These are phyloP conservation scores for Hemitrygon akajei DNA, from an alignment of 2,797 vertebrate species.

Conservation along the genomic window DNA sequence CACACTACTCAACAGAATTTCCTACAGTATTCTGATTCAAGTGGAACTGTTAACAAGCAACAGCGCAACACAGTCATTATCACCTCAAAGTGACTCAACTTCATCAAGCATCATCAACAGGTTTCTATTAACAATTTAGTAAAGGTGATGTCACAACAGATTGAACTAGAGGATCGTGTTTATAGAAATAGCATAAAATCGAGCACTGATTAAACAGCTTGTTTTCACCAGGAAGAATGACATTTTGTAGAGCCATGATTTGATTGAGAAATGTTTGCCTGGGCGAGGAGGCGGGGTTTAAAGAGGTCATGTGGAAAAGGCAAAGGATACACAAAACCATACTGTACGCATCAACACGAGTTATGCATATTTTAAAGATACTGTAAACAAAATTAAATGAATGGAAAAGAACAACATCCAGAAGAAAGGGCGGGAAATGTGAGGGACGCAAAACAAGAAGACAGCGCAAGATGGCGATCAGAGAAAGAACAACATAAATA, in stretches of 20 bases:
- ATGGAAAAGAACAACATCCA: neutral
- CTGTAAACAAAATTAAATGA: too few relatives aligned
- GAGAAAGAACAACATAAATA: neutral
- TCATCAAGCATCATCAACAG: neutral
- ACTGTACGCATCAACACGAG: too few relatives aligned
- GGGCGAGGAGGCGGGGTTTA: constrained; percentile 29
- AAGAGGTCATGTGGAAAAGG: too few relatives aligned
- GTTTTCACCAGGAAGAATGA: neutral
- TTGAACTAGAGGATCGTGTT: neutral
- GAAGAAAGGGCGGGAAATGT: neutral
- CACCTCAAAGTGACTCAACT: neutral
- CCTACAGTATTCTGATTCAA: neutral
- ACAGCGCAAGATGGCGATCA: neutral
- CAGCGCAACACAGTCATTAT: neutral
- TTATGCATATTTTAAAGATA: too few relatives aligned
- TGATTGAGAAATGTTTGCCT: constrained; percentile 32
- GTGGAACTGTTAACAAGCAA: neutral
- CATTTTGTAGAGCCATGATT: neutral
- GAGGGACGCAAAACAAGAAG: neutral
- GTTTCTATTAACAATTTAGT: neutral
- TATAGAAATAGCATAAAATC: neutral
- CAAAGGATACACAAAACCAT: too few relatives aligned
- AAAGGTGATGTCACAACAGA: neutral
- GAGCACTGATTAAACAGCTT: neutral
- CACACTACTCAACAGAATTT: neutral